Conservation (phyloP, 2,113 vertebrate species). For the Theristicus caerulescens region DNA sequence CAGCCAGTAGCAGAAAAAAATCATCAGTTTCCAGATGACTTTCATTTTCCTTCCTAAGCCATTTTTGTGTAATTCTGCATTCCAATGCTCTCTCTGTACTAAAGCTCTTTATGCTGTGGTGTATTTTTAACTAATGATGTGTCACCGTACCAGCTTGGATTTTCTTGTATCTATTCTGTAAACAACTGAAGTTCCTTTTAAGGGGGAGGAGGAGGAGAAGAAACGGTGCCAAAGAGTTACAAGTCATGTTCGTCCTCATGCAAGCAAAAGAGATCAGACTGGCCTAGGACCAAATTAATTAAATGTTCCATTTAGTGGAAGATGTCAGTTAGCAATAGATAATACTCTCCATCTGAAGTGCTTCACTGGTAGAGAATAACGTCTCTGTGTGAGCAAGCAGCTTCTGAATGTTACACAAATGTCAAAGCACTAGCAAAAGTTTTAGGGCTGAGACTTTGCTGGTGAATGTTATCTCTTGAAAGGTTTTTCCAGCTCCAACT, state of each 20-base stretch:
- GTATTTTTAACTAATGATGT: conserved; percentile 59
- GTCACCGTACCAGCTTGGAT: conserved; percentile 5
- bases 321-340: conserved; percentile 60
- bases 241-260: neutral
- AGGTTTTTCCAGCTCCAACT: neutral
- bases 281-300: conserved; percentile 58
- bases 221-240: neutral
- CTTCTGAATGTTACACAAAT: conserved; percentile 48
- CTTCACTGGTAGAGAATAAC: conserved; percentile 1
- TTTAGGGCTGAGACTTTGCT: neutral
- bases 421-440: neutral
- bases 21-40: conserved; percentile 25
- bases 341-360: conserved; percentile 36
- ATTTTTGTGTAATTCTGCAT: conserved; percentile 1
- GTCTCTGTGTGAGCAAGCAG: neutral
- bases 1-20: neutral
- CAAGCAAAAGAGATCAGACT: conserved; percentile 3
- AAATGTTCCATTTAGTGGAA: conserved; percentile 63
- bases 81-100: neutral
- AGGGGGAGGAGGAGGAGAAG: conserved; percentile 19
- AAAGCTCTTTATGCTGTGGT: conserved; percentile 17
- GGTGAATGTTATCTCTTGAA: conserved; percentile 10
- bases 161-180: conserved; percentile 60
- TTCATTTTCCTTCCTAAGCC: conserved; percentile 40
- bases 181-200: conserved; percentile 59